Conservation (phyloP, 2,888 invertebrate species). For the Molanna angustata region DNA sequence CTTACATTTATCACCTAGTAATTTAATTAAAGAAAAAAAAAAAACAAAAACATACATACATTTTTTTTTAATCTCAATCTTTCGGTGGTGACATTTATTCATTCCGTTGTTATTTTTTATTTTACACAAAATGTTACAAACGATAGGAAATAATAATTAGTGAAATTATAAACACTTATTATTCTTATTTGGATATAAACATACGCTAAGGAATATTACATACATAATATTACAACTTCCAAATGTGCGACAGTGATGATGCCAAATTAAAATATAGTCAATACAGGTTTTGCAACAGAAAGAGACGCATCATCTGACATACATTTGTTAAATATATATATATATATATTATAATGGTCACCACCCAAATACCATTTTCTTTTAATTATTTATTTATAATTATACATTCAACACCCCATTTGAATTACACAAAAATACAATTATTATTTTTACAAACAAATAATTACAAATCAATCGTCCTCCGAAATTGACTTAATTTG, state of each 20-base stretch:
- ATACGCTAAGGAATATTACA: no score
- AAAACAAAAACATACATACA: conserved; percentile 6
- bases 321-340: conserved; percentile 2
- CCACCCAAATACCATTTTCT: no score
- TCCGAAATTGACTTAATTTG: conserved; percentile 12
- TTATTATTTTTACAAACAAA: conserved; percentile 13
- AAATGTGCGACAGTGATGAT: no score
- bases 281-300: background rate
- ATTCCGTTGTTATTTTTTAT: no score
- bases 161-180: no score
- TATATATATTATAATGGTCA: background rate
- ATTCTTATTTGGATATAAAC: no score
- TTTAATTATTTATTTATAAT: no score
- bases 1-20: conserved; percentile 8
- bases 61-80: no score
- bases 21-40: background rate
- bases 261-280: background rate
- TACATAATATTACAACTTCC: no score
- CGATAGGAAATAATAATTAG: no score
- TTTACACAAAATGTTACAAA: no score
- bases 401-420: no score
- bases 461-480: conserved; percentile 12
- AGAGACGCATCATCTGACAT: background rate
- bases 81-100: conserved; percentile 2
- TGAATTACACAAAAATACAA: conserved; percentile 7